Percentiles rank a stretch among this genome's conserved stretches.
Evolutionary conservation across 2,888 invertebrate species (phyloP).

Genomic region (Oscheius myriophilus): DNA sequence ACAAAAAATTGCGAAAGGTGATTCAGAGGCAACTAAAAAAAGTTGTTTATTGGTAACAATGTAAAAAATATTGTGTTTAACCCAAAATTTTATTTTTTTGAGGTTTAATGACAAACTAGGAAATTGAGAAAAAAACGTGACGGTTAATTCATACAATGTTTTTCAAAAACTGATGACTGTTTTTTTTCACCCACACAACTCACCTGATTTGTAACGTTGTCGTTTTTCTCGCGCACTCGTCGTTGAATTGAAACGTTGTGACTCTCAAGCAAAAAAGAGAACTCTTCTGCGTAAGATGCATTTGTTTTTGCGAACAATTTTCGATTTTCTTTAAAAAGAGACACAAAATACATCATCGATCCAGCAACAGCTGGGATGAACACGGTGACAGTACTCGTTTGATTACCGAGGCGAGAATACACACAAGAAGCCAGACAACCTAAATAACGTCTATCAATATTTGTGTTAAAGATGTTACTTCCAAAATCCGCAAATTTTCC

Average conservation of each 20-base stretch:
- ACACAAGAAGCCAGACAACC: not conserved
- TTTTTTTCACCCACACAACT: not conserved
- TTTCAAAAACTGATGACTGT: too few relatives aligned
- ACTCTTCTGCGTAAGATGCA: constrained; percentile 13
- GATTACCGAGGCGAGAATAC: not conserved
- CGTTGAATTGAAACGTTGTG: not conserved
- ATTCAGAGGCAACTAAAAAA: too few relatives aligned
- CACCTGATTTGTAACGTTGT: not conserved
- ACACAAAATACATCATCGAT: constrained; percentile 16
- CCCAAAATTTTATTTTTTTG: too few relatives aligned
- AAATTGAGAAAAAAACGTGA: too few relatives aligned
- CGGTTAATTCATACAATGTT: too few relatives aligned
- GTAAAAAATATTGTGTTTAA: too few relatives aligned
- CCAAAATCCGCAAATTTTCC: not conserved
- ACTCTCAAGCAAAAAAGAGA: not conserved
- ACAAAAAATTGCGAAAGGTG: too few relatives aligned
- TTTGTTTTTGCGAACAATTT: constrained; percentile 3
- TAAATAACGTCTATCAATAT: not conserved
- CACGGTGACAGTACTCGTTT: not conserved
- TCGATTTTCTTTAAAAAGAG: constrained; percentile 5
- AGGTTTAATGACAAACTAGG: too few relatives aligned
- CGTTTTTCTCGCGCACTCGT: not conserved
- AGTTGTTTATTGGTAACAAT: too few relatives aligned
- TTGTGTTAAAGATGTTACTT: too few relatives aligned
- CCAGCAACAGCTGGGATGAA: constrained; percentile 12